Conservation (phyloP, 2,113 vertebrate genomes). For the Rhombomys opimus region DNA sequence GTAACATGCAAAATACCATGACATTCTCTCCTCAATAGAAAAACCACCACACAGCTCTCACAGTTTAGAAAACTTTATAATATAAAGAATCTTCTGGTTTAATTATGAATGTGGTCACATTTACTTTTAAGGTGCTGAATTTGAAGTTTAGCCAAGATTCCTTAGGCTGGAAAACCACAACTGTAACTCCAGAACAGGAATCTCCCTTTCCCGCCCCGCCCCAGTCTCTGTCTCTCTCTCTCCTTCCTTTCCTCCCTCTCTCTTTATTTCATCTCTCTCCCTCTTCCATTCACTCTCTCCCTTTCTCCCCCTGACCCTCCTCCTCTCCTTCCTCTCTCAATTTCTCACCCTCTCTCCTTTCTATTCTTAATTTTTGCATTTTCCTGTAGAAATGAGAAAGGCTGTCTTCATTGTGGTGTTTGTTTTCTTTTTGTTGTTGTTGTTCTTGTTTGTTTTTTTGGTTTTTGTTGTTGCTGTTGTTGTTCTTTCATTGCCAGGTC, state of each 20-base stretch:
- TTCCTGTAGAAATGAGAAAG: background rate
- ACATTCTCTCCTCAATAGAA: background rate
- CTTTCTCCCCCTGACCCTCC: background rate
- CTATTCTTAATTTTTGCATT: background rate
- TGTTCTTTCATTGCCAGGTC: background rate
- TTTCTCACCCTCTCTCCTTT: background rate
- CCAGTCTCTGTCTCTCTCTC: background rate
- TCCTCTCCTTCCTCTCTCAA: background rate
- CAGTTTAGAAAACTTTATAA: background rate
- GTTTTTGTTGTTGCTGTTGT: background rate
- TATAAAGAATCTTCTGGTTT: background rate
- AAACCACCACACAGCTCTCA: background rate
- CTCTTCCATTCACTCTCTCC: accelerated
- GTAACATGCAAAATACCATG: background rate
- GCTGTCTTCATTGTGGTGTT: background rate
- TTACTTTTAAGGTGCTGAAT: background rate
- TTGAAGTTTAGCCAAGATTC: background rate
- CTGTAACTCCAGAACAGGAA: background rate
- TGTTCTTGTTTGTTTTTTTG: too few species aligned
- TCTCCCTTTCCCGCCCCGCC: background rate
- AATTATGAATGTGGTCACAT: background rate
- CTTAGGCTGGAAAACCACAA: background rate
- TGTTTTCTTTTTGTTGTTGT: too few species aligned
- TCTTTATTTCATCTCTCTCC: accelerated
- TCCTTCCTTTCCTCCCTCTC: background rate